Evolutionary conservation across 1,140 invertebrate genomes (phyloP), one percentile per base, ranked within the genome.

Genomic region (Micrasema minimum): DNA sequence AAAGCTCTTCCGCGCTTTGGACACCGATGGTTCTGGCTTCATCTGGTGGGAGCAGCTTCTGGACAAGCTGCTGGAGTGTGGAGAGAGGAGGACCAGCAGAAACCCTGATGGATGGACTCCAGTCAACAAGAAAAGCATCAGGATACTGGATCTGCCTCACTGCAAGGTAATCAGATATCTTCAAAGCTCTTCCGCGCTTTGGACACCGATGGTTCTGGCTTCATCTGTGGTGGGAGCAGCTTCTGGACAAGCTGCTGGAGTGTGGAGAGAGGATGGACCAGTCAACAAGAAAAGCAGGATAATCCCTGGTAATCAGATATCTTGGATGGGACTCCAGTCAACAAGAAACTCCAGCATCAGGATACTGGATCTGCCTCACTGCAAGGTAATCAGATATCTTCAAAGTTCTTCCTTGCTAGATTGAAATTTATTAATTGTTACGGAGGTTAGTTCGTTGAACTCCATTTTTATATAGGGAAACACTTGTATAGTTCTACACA

Each of bases 91-190:
- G 18, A 68, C 66, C 7, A 59, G 50, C 14, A 22, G 51, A 2
- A 50, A 53, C 37, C 64, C 38, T 4, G 57, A 74, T 0, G 45
- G 35, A 18, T 66, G 53, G 61, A 43, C 20, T 22, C 68, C 57
- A 0, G 50, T 75, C 3, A 53, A 66, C 5, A 72, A 72, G 14
- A 41, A 50, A 46, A 66, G 66, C 23, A 72, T 75, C 16, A 35
- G 53, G 12, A 72, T 75, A n/a, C 50, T 68, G 45, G 73, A 75
- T 38, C 20, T 66, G 1, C 37, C 43, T 0, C 73, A 75, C 46
- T 75, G 73, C 53, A 75, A 75, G 66, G 73, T 75, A 18, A 45
- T n/a, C n/a, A n/a, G n/a, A n/a, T n/a, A n/a, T n/a, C n/a, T n/a
- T n/a, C n/a, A 31, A 75, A 72, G 48, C 66, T 75, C 7, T 75